Percentiles rank a stretch among this genome's conserved stretches.
phyloP scores from a whole-genome alignment of 1,140 invertebrate genomes.

The Eufriesea mexicana region DNA sequence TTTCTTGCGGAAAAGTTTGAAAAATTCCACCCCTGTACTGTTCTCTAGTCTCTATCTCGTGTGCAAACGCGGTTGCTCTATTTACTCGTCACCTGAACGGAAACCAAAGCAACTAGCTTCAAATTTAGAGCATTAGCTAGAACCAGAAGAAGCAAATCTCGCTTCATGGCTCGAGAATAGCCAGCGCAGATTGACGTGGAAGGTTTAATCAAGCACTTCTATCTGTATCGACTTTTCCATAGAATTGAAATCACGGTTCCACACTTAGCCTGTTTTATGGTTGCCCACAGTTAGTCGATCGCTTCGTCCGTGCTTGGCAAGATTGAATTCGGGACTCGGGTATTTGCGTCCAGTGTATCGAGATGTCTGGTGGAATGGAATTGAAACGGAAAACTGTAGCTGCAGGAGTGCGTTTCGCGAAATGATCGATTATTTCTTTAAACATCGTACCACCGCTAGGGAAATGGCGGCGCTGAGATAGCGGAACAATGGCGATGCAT shows the following conservation, averaged over 20 bases:
- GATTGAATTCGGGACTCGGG: constrained; percentile 31
- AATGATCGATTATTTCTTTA: constrained; percentile 30
- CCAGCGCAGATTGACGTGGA: neutral
- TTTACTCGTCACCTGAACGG: too few species aligned
- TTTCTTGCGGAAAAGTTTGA: too few species aligned
- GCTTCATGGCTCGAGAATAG: neutral
- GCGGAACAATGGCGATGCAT: neutral
- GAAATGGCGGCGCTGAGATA: neutral
- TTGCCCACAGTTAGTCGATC: neutral
- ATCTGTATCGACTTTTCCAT: neutral
- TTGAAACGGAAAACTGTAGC: constrained; percentile 25
- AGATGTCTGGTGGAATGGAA: neutral
- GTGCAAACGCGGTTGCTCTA: too few species aligned
- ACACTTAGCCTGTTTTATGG: neutral
- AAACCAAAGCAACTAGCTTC: too few species aligned
- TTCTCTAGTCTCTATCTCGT: too few species aligned
- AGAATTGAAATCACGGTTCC: neutral
- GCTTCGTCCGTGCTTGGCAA: neutral
- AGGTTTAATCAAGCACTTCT: neutral
- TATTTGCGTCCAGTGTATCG: constrained; percentile 6
- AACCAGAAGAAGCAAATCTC: neutral
- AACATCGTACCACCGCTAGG: neutral
- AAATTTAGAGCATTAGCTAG: neutral
- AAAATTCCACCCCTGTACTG: too few species aligned
- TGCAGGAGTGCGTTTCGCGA: constrained; percentile 10